These are phyloP conservation scores for Hemistola chrysoprasaria DNA, from an alignment of 2,888 invertebrate genomes.

Conservation along the genomic window DNA sequence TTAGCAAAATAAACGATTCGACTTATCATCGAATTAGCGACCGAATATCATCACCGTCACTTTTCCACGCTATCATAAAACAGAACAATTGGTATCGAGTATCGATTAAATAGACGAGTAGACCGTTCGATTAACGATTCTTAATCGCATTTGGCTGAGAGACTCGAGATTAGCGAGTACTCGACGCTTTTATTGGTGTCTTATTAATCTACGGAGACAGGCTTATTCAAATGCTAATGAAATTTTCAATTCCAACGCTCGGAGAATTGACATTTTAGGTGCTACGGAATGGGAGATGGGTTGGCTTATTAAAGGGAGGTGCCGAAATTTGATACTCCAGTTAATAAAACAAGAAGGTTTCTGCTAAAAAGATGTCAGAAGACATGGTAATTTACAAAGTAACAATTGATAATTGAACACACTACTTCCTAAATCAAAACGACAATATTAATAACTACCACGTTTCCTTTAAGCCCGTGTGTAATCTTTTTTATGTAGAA, in stretches of 20 bases:
- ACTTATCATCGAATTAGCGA: slow-evolving; percentile 2
- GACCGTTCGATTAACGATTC: slow-evolving; percentile 23
- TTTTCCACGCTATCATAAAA: slow-evolving; percentile 1
- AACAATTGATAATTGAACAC: not conserved
- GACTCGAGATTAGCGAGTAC: slow-evolving; percentile 23
- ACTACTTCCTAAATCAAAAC: no score
- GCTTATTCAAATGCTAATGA: slow-evolving; percentile 37
- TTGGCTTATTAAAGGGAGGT: slow-evolving; percentile 5
- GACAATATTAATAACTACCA: no score
- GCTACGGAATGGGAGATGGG: slow-evolving; percentile 1
- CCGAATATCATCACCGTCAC: slow-evolving; percentile 1
- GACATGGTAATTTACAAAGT: no score
- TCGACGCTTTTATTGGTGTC: slow-evolving; percentile 35
- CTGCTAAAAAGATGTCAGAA: not conserved
- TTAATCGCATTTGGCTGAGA: slow-evolving; percentile 21
- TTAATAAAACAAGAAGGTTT: not conserved
- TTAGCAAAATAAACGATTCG: slow-evolving; percentile 6
- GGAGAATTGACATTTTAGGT: slow-evolving; percentile 20
- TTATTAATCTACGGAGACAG: slow-evolving; percentile 35
- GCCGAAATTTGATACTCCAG: slow-evolving; percentile 9
- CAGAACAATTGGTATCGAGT: not conserved
- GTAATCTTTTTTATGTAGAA: no score
- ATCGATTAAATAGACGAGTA: slow-evolving; percentile 3
- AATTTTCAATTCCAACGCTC: slow-evolving; percentile 30
- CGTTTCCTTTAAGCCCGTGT: no score